A percentile compares a stretch with the other conserved stretches of the same genome.
phyloP scores from a whole-genome alignment of 2,888 invertebrate genomes.

The Macrophya alboannulata region DNA sequence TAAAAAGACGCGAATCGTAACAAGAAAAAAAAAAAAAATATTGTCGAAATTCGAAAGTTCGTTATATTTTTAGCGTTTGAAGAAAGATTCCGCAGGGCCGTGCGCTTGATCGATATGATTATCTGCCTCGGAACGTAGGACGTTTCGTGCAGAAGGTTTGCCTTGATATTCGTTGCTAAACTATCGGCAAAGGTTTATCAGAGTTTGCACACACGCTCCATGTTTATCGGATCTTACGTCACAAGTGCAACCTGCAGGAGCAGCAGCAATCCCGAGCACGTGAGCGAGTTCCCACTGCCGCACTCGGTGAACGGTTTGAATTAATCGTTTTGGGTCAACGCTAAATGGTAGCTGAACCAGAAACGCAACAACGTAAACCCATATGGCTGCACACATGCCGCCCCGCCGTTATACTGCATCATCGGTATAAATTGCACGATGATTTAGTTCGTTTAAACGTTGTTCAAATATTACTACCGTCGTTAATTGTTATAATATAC shows the following conservation, averaged over 20 bases:
- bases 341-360: slow-evolving; percentile 23
- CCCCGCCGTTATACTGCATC: neutral
- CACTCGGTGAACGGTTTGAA: slow-evolving; percentile 41
- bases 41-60: neutral
- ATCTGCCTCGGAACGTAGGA: neutral
- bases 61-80: neutral
- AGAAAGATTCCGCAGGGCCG: neutral
- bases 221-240: slow-evolving; percentile 44
- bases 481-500: neutral
- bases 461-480: slow-evolving; percentile 5
- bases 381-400: neutral
- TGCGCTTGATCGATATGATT: neutral
- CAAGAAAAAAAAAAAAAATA: neutral
- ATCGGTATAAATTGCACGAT: neutral
- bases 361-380: slow-evolving; percentile 18
- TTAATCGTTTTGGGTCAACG: slow-evolving; percentile 51
- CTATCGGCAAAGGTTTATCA: slow-evolving; percentile 42
- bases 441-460: slow-evolving; percentile 22
- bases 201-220: slow-evolving; percentile 32
- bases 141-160: slow-evolving; percentile 16
- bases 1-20: neutral
- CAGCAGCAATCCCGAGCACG: slow-evolving; percentile 6
- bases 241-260: slow-evolving; percentile 18
- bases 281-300: slow-evolving; percentile 2
- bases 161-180: slow-evolving; percentile 43